Evolutionary conservation across 2,113 vertebrate species (phyloP), one percentile per base, ranked within the genome.

Genomic region (Syngnathus floridae): DNA sequence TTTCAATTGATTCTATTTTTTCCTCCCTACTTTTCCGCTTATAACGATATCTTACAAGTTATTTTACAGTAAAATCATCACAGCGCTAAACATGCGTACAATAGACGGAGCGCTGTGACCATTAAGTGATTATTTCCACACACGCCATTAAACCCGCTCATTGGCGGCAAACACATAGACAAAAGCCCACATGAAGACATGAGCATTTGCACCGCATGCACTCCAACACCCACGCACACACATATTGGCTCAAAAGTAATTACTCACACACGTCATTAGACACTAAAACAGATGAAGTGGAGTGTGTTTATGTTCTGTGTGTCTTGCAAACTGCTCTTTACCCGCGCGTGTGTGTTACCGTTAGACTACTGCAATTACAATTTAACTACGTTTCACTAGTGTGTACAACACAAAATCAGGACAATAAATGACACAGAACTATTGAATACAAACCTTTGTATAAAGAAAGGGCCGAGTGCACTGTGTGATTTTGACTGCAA

Each of bases 111-210:
- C 72, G 78, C 82, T 57, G 52, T 22, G 19, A 73, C 76, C 77
- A 86, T 88, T 86, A 88, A 87, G 83, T 83, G 83, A 89, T 87
- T 85, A 89, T 88, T 87, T 85, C 76, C 76, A 76, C 82, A 89
- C 87, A 88, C 84, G 82, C 86, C 86, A 87, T 88, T 89, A 88
- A 89, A 88, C 88, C 85, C 77, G 77, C 84, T 88, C 75, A 84
- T 81, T 79, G 82, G 78, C 63, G 77, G 65, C 80, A 71, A 43
- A 79, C 80, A 79, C 82, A 73, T 51, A 71, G 78, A 82, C 76
- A 85, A 86, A 88, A 79, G 71, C 76, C 62, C 69, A 64, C 82
- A 84, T 80, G 80, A 83, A 86, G 82, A 84, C 77, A 85, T 81
- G 74, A 82, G 75, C 86, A 81, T 66, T 66, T 54, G 51, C 64